phyloP scores from a whole-genome alignment of 2,888 invertebrate species.

The Eristalinus aeneus region DNA sequence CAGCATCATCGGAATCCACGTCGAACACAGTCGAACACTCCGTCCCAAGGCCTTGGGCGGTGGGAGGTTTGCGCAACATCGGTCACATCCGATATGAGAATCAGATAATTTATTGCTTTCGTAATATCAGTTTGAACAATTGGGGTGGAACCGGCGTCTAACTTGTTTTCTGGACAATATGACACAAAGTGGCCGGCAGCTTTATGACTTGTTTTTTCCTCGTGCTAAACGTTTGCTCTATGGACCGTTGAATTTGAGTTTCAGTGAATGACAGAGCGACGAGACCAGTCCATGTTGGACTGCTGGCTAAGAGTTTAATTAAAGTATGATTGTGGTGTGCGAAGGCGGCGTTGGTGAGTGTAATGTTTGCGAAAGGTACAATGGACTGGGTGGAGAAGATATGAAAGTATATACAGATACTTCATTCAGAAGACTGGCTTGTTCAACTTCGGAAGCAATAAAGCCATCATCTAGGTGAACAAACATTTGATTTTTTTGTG shows the following conservation, averaged over 20 bases:
- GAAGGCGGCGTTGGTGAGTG: not conserved
- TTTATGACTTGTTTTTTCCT: constrained; percentile 14
- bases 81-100: constrained; percentile 52
- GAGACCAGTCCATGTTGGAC: not conserved
- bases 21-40: not conserved
- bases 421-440: too few species aligned
- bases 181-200: constrained; percentile 25
- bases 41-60: not conserved
- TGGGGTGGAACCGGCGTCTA: not conserved
- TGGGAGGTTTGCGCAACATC: constrained; percentile 23
- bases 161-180: constrained; percentile 32
- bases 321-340: not conserved
- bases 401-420: too few species aligned
- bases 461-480: too few species aligned
- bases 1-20: constrained; percentile 21
- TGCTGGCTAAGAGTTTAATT: not conserved
- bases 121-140: constrained; percentile 30
- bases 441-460: too few species aligned
- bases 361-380: not conserved
- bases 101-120: constrained; percentile 63
- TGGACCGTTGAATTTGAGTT: not conserved
- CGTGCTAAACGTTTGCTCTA: constrained; percentile 23
- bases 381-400: not conserved
- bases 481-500: too few species aligned
- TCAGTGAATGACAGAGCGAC: not conserved